Percentiles rank a stretch among this genome's conserved stretches.
phyloP scores from a whole-genome alignment of 2,888 invertebrate species.

The Hymenopus coronatus region DNA sequence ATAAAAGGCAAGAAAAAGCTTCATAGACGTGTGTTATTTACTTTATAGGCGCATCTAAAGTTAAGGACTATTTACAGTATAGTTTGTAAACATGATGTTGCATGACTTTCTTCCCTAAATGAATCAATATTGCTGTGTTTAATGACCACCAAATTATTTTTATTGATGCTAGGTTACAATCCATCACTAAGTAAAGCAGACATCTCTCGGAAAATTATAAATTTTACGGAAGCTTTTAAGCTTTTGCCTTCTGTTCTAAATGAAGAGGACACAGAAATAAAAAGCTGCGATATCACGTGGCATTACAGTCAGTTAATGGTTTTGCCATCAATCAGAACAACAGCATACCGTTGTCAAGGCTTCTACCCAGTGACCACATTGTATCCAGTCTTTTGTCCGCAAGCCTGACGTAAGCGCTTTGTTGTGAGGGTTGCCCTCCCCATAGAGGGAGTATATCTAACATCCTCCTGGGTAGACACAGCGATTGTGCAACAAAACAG shows the following conservation, averaged over 20 bases:
- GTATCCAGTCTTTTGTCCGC: not conserved
- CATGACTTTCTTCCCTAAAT: no score
- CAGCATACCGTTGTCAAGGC: not conserved
- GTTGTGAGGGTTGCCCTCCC: not conserved
- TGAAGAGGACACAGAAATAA: not conserved
- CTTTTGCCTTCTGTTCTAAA: not conserved
- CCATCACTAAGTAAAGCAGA: no score
- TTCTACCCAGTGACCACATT: not conserved
- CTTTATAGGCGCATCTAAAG: no score
- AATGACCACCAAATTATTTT: no score
- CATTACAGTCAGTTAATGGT: not conserved
- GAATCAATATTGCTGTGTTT: no score
- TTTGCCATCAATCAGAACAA: not conserved
- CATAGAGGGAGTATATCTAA: not conserved
- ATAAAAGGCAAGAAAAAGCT: no score
- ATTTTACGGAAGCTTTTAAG: not conserved
- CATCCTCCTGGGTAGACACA: not conserved
- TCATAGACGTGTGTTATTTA: no score
- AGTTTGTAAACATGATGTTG: no score
- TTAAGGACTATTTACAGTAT: no score
- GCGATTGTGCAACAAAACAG: not conserved
- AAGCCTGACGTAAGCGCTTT: not conserved
- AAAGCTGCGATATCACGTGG: not conserved
- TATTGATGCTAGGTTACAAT: no score
- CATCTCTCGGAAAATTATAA: no score